Conservation (phyloP, 2,113 vertebrate species). For the Eretmodus cyanostictus region DNA sequence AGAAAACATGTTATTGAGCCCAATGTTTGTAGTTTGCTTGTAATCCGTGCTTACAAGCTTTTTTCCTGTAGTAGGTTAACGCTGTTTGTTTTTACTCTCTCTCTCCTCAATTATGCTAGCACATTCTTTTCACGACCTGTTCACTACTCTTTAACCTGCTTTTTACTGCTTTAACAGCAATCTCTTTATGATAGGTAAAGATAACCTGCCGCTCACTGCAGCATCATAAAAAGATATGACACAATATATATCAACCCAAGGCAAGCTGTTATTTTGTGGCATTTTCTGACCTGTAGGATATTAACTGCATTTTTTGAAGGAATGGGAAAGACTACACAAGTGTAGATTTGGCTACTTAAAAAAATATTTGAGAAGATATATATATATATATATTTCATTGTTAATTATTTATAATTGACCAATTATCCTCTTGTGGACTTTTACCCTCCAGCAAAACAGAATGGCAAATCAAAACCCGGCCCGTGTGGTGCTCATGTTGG, state of each 20-base stretch:
- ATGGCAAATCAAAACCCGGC: constrained; percentile 4
- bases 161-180: not conserved
- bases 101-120: not conserved
- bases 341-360: not conserved
- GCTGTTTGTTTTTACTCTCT: not conserved
- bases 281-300: not conserved
- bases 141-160: not conserved
- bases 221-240: constrained; percentile 27
- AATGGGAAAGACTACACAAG: not conserved
- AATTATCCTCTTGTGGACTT: not conserved
- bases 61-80: not conserved
- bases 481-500: constrained; percentile 37
- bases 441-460: not conserved
- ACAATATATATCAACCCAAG: not conserved
- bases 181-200: constrained; percentile 41
- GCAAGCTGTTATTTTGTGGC: not conserved
- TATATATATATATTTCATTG: not conserved
- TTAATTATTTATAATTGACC: not conserved
- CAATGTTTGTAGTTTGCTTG: not conserved
- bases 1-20: not conserved
- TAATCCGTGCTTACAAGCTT: not conserved
- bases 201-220: not conserved
- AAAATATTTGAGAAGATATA: not conserved
- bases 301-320: not conserved
- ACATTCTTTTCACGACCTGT: not conserved